Conservation (phyloP, 2,113 vertebrate species). For the Ardeotis arabs region DNA sequence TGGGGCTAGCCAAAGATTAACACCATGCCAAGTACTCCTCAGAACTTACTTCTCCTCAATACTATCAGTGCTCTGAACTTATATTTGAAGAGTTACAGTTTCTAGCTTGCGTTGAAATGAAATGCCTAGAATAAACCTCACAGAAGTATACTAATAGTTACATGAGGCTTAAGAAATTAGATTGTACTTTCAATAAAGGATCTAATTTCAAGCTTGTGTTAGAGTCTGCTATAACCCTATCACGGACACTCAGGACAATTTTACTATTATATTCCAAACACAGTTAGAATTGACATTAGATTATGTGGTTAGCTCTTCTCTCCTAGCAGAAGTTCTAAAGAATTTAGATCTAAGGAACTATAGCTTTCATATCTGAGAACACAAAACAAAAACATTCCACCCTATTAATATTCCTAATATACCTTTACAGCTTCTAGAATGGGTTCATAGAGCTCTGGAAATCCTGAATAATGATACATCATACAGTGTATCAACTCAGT, state of each 20-base stretch:
- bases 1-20: not conserved
- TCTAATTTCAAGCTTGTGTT: not conserved
- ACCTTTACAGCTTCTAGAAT: slow-evolving; percentile 95
- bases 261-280: not conserved
- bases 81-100: not conserved
- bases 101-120: not conserved
- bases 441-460: slow-evolving; percentile 96
- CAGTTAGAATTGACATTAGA: not conserved
- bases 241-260: not conserved
- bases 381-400: not conserved
- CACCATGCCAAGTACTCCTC: not conserved
- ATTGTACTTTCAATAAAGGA: not conserved
- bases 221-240: not conserved
- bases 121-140: not conserved
- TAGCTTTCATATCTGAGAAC: not conserved
- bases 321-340: not conserved
- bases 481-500: slow-evolving; percentile 94
- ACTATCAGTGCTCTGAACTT: not conserved
- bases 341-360: not conserved
- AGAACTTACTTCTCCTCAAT: not conserved
- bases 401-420: not conserved
- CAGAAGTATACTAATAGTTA: not conserved
- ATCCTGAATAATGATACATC: slow-evolving; percentile 99
- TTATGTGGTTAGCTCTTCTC: not conserved
- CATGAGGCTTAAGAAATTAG: not conserved